Evolutionary conservation across 1,140 invertebrate species (phyloP).

Genomic region (Batillaria attramentaria): DNA sequence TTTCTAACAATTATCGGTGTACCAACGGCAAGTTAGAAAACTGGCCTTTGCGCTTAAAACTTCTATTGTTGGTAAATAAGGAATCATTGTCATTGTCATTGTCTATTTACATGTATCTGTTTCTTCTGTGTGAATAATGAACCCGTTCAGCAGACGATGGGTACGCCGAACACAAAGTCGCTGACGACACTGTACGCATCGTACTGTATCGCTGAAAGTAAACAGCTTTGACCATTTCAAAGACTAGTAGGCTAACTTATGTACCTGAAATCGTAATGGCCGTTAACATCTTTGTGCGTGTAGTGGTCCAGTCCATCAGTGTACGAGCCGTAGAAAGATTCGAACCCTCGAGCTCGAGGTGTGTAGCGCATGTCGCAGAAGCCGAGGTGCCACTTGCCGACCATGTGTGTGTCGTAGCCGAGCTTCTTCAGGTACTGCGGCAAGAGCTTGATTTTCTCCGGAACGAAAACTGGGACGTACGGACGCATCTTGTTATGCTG

Average conservation of each 20-base stretch:
- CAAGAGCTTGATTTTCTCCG: conserved; percentile 77
- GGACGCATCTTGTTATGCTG: conserved; percentile 4
- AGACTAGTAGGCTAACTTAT: background rate
- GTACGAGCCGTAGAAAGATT: background rate
- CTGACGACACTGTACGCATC: background rate
- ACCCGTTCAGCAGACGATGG: too few species aligned
- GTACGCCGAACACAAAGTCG: too few species aligned
- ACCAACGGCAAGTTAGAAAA: too few species aligned
- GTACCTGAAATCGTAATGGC: conserved; percentile 1
- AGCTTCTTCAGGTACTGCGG: conserved; percentile 83
- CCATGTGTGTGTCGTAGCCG: conserved; percentile 86
- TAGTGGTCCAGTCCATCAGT: background rate
- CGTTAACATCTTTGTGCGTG: background rate
- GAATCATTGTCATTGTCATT: too few species aligned
- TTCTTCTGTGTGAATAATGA: too few species aligned
- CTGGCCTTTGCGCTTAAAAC: too few species aligned
- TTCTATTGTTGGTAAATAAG: too few species aligned
- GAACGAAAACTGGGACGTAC: background rate
- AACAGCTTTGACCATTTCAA: too few species aligned
- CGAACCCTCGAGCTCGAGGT: background rate
- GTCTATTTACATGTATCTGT: too few species aligned
- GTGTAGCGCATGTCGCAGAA: conserved; percentile 63
- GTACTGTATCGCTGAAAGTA: background rate
- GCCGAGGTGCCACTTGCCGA: conserved; percentile 84
- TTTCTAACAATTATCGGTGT: too few species aligned